These are phyloP conservation scores for Callocephalon fimbriatum DNA, from an alignment of 2,113 vertebrate genomes.

Conservation along the genomic window DNA sequence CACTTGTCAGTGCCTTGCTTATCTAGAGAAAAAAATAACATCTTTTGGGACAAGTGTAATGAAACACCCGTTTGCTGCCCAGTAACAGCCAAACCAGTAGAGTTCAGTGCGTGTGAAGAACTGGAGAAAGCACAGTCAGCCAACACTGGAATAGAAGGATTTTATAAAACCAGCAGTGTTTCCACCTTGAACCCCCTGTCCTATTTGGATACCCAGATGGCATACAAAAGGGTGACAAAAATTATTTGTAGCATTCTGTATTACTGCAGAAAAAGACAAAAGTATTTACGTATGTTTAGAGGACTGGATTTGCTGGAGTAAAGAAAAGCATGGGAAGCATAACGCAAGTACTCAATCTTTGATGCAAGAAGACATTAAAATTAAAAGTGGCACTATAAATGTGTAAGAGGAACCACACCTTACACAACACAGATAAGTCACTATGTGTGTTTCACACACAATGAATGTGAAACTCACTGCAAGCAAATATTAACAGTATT, in stretches of 20 bases:
- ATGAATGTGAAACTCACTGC: background rate
- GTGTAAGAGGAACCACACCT: background rate
- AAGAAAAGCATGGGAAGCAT: background rate
- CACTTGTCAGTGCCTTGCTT: background rate
- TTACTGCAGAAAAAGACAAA: background rate
- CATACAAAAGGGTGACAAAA: background rate
- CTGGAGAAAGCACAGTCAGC: background rate
- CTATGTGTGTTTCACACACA: background rate
- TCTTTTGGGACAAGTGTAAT: constrained; percentile 12
- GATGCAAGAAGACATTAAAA: background rate
- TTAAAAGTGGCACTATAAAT: background rate
- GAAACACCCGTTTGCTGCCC: background rate
- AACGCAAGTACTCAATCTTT: background rate
- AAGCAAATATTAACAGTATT: background rate
- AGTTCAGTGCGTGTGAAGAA: background rate
- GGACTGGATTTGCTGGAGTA: background rate
- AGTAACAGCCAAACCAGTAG: background rate
- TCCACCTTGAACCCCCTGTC: background rate
- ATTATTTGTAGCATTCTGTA: background rate
- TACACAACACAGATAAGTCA: background rate
- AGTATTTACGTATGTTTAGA: background rate
- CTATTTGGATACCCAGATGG: background rate
- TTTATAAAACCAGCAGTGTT: background rate
- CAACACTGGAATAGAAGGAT: background rate
- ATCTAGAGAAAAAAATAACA: background rate